Base-by-base conservation (phyloP, 2,113 vertebrate genomes). In the Blennius ocellaris region DNA sequence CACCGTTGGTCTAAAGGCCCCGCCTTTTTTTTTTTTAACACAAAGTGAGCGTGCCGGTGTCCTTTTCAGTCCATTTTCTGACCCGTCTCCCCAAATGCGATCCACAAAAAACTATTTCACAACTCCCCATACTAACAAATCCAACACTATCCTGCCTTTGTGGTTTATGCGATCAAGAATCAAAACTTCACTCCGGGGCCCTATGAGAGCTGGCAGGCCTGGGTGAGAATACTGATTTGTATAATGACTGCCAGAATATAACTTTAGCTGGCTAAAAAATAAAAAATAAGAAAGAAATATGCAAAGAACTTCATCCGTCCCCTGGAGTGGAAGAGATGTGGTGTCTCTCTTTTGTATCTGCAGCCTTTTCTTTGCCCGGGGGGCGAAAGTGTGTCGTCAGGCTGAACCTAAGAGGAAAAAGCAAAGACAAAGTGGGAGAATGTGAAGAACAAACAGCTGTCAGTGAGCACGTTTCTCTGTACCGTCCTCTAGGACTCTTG, bases 341-440 rank as follows among this genome's bases (percentile, higher is more conserved):
- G 63, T 63, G 38, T 72, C 64, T 80, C 64, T 82, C 47, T 64
- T 64, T 74, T 76, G 71, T 52, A 3, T 69, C 72, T 76, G 67
- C 69, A 62, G 53, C 21, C 21, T 30, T 43, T 48, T 80, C 70
- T 75, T 75, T 67, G 66, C 69, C 82, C 73, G 55, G 16, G 51
- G 76, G 77, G 37, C 50, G 62, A 6, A 69, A 81, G 48, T 50
- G 68, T 72, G 72, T 76, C 75, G 68, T 71, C 58, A 83, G 83
- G 74, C 44, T 73, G 37, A 82, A 82, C 47, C 30, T 69, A 37
- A 69, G 47, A 55, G 39, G 43, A 56, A 83, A 61, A 50, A 64
- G 45, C 45, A 61, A 56, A 69, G 63, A 81, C 45, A 53, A 63
- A 75, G 66, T 43, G 45, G 64, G 52, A 43, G 56, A 54, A 37